Percentiles rank a stretch among this genome's conserved stretches.
These are phyloP conservation scores for Platycheirus albimanus DNA, from an alignment of 2,888 invertebrate genomes.

Conservation along the genomic window DNA sequence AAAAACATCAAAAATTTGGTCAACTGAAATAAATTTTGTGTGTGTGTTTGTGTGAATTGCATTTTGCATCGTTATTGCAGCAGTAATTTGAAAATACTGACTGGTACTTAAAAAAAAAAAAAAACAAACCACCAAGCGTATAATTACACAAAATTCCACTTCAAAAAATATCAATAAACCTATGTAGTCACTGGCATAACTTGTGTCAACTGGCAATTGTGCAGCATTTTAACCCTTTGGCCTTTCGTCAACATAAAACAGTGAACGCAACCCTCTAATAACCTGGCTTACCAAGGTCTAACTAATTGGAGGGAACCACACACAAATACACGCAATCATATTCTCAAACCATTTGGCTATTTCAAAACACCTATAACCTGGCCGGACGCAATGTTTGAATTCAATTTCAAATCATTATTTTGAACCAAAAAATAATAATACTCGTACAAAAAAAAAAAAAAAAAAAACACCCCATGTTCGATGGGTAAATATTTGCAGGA, in stretches of 20 bases:
- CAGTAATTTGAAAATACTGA: slow-evolving; percentile 8
- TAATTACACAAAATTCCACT: slow-evolving; percentile 43
- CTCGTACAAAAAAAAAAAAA: neutral
- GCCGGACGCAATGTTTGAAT: slow-evolving; percentile 17
- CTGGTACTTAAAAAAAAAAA: neutral
- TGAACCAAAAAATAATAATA: too few relatives aligned
- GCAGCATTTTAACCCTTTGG: neutral
- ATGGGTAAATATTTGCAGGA: slow-evolving; percentile 53
- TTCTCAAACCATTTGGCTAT: slow-evolving; percentile 3
- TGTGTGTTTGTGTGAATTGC: neutral
- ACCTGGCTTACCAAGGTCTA: slow-evolving; percentile 29
- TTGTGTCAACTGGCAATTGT: slow-evolving; percentile 35
- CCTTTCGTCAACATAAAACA: slow-evolving; percentile 40
- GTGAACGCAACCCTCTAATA: slow-evolving; percentile 3
- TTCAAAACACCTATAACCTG: neutral
- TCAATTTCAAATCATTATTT: slow-evolving; percentile 46
- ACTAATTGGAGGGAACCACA: slow-evolving; percentile 10
- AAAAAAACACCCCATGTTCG: neutral
- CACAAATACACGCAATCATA: slow-evolving; percentile 12
- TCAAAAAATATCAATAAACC: slow-evolving; percentile 37
- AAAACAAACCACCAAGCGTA: slow-evolving; percentile 33
- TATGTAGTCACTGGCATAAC: slow-evolving; percentile 26
- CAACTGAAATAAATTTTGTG: slow-evolving; percentile 2
- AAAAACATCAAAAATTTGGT: neutral
- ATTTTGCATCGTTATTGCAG: neutral